These are phyloP conservation scores for Ibidorhyncha struthersii DNA, from an alignment of 2,113 vertebrate genomes.

Conservation along the genomic window DNA sequence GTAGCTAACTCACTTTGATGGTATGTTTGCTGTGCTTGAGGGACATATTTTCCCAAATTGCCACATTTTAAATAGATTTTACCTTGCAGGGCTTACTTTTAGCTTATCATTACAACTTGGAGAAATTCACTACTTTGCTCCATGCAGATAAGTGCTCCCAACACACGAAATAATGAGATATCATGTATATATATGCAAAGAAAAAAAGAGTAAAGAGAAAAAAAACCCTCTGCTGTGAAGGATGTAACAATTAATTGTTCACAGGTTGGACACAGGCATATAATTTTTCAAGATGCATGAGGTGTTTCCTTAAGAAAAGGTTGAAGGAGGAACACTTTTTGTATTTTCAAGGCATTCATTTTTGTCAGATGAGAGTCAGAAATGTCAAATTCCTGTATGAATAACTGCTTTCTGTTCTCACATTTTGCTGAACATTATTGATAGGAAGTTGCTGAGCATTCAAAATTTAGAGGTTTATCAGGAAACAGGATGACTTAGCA, in stretches of 20 bases:
- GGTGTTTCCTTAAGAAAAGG: not conserved
- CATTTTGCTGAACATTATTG: not conserved
- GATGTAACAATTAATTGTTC: slow-evolving; percentile 54
- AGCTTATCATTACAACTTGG: slow-evolving; percentile 49
- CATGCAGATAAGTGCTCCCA: slow-evolving; percentile 30
- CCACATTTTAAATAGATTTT: slow-evolving; percentile 65
- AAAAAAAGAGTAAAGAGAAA: not conserved
- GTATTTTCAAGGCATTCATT: not conserved
- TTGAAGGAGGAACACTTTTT: not conserved
- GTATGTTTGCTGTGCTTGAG: slow-evolving; percentile 61
- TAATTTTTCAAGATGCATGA: slow-evolving; percentile 34
- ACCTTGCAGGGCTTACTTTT: slow-evolving; percentile 62
- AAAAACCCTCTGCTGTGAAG: not conserved
- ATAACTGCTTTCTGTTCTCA: not conserved
- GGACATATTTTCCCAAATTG: slow-evolving; percentile 68
- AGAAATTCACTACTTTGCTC: slow-evolving; percentile 53
- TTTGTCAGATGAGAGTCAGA: not conserved
- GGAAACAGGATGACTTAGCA: not conserved
- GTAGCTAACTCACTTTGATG: slow-evolving; percentile 73
- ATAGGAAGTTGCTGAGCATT: not conserved
- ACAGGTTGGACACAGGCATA: slow-evolving; percentile 3
- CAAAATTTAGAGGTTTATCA: not conserved
- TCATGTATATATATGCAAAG: not conserved
- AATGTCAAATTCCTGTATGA: not conserved
- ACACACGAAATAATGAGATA: slow-evolving; percentile 47